phyloP scores from a whole-genome alignment of 2,797 vertebrate genomes.

The Triplophysa bombifrons region DNA sequence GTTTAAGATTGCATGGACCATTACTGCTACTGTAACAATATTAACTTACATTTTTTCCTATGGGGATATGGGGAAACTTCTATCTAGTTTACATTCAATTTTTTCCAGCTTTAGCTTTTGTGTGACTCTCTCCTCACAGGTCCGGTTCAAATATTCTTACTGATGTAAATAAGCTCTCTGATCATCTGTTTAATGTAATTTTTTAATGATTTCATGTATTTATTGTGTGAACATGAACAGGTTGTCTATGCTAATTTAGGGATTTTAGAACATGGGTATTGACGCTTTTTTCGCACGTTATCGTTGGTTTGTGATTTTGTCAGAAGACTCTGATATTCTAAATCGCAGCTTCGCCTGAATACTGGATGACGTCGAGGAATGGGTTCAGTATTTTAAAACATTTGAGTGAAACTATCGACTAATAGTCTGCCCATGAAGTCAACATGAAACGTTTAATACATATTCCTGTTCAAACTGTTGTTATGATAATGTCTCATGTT shows the following conservation, averaged over 20 bases:
- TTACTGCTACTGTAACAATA: constrained; percentile 28
- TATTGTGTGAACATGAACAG: constrained; percentile 32
- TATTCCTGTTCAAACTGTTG: neutral
- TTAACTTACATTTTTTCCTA: constrained; percentile 32
- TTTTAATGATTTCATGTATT: constrained; percentile 23
- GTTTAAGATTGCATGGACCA: constrained; percentile 37
- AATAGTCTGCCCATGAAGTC: neutral
- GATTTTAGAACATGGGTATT: neutral
- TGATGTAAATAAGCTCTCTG: constrained; percentile 40
- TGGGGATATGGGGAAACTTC: constrained; percentile 1
- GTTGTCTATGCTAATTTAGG: constrained; percentile 31
- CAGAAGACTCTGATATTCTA: neutral
- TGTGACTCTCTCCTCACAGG: neutral
- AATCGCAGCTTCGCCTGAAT: neutral
- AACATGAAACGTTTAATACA: neutral
- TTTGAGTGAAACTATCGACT: neutral
- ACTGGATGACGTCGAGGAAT: constrained; percentile 14
- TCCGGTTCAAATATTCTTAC: constrained; percentile 36
- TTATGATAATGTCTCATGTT: neutral
- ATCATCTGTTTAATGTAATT: constrained; percentile 13
- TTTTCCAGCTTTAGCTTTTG: neutral
- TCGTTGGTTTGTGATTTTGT: constrained; percentile 14
- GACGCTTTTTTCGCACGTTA: constrained; percentile 25
- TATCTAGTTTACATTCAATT: neutral
- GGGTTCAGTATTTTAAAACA: constrained; percentile 31